Conservation (phyloP, 2,888 invertebrate genomes). For the Aleiodes alternator region DNA sequence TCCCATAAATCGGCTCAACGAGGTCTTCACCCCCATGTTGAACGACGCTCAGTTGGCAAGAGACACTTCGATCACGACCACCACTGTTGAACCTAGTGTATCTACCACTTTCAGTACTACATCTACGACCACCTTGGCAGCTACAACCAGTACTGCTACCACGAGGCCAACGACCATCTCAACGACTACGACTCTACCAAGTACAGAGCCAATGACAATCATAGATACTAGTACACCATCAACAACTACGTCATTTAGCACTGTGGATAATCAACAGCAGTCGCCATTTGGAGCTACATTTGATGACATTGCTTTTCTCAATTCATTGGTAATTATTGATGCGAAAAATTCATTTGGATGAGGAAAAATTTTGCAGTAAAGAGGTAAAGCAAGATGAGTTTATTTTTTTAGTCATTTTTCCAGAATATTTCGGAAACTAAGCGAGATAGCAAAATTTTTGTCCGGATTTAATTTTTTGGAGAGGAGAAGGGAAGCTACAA, state of each 20-base stretch:
- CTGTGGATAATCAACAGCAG: constrained; percentile 58
- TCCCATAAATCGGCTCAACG: constrained; percentile 65
- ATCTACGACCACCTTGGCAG: constrained; percentile 57
- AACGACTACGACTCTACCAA: constrained; percentile 49
- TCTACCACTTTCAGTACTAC: constrained; percentile 55
- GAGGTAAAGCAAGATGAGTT: constrained; percentile 8
- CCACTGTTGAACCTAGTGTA: constrained; percentile 50
- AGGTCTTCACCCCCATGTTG: constrained; percentile 65
- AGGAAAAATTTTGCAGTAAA: not conserved
- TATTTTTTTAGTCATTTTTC: not conserved
- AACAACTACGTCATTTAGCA: constrained; percentile 52
- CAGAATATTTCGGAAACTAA: too few species aligned
- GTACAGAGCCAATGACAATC: constrained; percentile 48
- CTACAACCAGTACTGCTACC: constrained; percentile 53
- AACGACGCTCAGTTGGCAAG: constrained; percentile 46
- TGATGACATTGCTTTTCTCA: constrained; percentile 80
- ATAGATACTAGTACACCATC: constrained; percentile 53
- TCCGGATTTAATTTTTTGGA: too few species aligned
- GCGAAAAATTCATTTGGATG: constrained; percentile 17
- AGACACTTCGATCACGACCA: constrained; percentile 52
- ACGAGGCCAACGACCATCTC: constrained; percentile 57
- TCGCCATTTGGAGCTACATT: constrained; percentile 70
- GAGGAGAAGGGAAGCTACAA: too few species aligned
- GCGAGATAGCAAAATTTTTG: too few species aligned
- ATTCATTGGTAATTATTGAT: constrained; percentile 77